Base-by-base conservation (phyloP, 1,140 invertebrate genomes). In the Pygmarrhopalites habei region DNA sequence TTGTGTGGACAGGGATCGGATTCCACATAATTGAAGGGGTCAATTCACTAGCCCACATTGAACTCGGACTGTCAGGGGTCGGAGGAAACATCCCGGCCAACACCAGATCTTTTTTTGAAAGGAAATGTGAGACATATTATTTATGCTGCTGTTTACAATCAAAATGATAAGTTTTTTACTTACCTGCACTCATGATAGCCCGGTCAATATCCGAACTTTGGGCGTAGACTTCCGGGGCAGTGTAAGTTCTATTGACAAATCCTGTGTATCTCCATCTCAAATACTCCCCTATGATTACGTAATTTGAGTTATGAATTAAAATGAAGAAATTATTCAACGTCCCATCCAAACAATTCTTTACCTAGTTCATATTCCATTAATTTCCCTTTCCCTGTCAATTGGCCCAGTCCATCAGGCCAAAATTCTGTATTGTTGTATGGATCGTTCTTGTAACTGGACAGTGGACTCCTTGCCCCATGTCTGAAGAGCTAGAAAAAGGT, bases 161-260 rank as follows among this genome's bases (percentile, higher is more conserved):
- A n/a, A n/a, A n/a, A 1, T 83, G 79, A 73, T 87, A 80, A n/a
- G n/a, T n/a, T n/a, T n/a, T n/a, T n/a, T n/a, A n/a, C n/a, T n/a
- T n/a, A n/a, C n/a, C n/a, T 0, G 89, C 92, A 68, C 90, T 94
- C 87, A 93, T 93, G 5, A 96, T 75, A 17, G 92, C 92, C 19
- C 92, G 81, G 77, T 95, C 90, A 2, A 86, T 83, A 76, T 93
- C 88, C 2, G 91, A 93, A 56, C 89, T 91, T 49, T 78, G 78
- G 0, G 91, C 75, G 70, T 82, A 82, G 46, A 92, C 80, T 72
- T 90, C 80, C 67, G 77, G 74, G 39, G 70, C 72, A 62, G 75
- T 78, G 66, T 85, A 85, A 1, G 64, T 59, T 10, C 72, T 29
- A 12, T 77, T 77, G n/a, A 86, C 71, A 30, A 86, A 79, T 60